Evolutionary conservation across 1,140 invertebrate species (phyloP).

Genomic region (Anthonomus grandis): DNA sequence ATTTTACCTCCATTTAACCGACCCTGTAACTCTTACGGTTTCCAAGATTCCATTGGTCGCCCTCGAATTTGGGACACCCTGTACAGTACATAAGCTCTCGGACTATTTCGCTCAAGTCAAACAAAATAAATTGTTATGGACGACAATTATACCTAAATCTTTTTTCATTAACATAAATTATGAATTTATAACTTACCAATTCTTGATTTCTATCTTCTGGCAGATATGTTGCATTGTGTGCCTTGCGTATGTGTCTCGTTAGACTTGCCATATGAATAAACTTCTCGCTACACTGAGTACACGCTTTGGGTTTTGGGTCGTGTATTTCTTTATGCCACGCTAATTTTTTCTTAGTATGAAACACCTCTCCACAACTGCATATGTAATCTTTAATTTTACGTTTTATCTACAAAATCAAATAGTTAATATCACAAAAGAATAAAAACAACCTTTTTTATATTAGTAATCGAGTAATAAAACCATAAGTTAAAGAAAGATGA

Average conservation of each 20-base stretch:
- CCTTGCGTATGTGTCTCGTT: constrained; percentile 75
- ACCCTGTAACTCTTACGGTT: too few species aligned
- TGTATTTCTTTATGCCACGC: constrained; percentile 84
- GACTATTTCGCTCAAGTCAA: too few species aligned
- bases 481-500: too few species aligned
- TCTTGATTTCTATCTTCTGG: constrained; percentile 51
- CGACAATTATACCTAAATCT: too few species aligned
- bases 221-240: constrained; percentile 74
- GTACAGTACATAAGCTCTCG: too few species aligned
- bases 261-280: constrained; percentile 79
- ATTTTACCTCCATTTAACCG: too few species aligned
- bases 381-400: constrained; percentile 72
- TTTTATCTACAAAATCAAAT: constrained; percentile 57
- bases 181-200: constrained; percentile 3
- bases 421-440: background rate
- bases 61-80: too few species aligned
- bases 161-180: too few species aligned
- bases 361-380: constrained; percentile 77
- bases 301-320: constrained; percentile 76
- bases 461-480: too few species aligned
- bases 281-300: constrained; percentile 76
- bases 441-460: too few species aligned
- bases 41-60: too few species aligned
- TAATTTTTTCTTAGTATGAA: constrained; percentile 77
- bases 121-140: too few species aligned